These are phyloP conservation scores for Drosophila ercepeae DNA, from an alignment of 1,140 invertebrate genomes.

Conservation along the genomic window DNA sequence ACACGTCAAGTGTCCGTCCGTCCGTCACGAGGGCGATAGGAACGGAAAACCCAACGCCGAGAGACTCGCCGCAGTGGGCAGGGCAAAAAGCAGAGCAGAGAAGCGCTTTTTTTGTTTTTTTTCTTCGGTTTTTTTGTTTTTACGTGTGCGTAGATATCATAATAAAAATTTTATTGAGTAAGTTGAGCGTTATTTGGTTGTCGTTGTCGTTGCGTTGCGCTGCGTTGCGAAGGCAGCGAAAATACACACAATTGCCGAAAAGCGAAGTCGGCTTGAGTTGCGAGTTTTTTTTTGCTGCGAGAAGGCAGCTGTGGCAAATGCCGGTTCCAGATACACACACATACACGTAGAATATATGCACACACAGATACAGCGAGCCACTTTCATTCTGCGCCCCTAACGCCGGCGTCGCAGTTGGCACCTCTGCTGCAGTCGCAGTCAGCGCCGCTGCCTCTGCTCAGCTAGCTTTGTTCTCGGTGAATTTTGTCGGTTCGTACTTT, in stretches of 20 bases:
- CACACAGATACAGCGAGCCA: conserved; percentile 14
- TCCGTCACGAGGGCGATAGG: conserved; percentile 48
- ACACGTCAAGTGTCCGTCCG: conserved; percentile 18
- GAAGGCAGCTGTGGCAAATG: conserved; percentile 57
- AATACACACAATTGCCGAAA: conserved; percentile 63
- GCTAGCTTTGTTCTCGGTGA: conserved; percentile 65
- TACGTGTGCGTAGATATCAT: conserved; percentile 65
- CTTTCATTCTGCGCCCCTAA: conserved; percentile 37
- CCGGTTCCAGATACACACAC: conserved; percentile 47
- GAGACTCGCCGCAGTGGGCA: conserved; percentile 17
- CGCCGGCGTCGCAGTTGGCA: conserved; percentile 32
- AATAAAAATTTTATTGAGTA: conserved; percentile 84
- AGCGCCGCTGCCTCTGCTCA: conserved; percentile 15
- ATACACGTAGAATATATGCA: neutral
- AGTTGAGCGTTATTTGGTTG: conserved; percentile 64
- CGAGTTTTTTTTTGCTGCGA: conserved; percentile 8
- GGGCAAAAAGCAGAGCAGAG: neutral
- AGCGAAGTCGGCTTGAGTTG: conserved; percentile 37
- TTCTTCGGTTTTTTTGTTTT: neutral
- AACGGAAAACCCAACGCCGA: conserved; percentile 28
- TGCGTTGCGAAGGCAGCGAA: conserved; percentile 7
- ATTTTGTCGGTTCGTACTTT: conserved; percentile 34
- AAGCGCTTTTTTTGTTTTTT: neutral
- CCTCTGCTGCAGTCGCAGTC: conserved; percentile 5
- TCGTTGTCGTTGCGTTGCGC: too few species aligned